A percentile compares a stretch with the other conserved stretches of the same genome.
These are phyloP conservation scores for Parotocinclus haroldoi DNA, from an alignment of 2,797 vertebrate genomes.

Conservation along the genomic window DNA sequence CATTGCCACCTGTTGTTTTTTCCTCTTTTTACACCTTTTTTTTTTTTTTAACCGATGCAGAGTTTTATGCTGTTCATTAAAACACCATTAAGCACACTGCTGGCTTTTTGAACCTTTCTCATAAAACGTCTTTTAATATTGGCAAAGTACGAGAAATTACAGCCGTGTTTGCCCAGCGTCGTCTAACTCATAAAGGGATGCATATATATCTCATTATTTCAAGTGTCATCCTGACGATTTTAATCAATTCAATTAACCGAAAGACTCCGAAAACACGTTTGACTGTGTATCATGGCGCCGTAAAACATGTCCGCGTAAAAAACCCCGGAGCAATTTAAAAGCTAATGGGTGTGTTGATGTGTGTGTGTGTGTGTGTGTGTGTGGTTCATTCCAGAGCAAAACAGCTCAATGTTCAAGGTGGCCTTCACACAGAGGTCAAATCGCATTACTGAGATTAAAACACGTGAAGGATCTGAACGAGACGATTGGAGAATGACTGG, in stretches of 20 bases:
- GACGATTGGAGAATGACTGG: constrained; percentile 9
- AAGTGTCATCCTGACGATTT: constrained; percentile 36
- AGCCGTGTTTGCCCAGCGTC: constrained; percentile 32
- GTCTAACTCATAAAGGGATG: constrained; percentile 46
- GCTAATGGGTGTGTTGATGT: constrained; percentile 22
- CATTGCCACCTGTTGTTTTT: constrained; percentile 57
- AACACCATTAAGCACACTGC: constrained; percentile 62
- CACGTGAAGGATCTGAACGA: constrained; percentile 20
- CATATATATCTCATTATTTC: constrained; percentile 46
- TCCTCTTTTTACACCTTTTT: constrained; percentile 54
- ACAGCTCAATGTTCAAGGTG: constrained; percentile 23
- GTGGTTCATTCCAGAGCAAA: constrained; percentile 1
- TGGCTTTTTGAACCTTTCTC: constrained; percentile 60
- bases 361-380: constrained; percentile 30
- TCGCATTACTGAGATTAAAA: constrained; percentile 38
- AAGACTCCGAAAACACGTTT: constrained; percentile 12
- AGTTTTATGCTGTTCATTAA: constrained; percentile 65
- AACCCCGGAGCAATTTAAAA: constrained; percentile 6
- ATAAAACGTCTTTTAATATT: constrained; percentile 63
- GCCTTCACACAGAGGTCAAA: constrained; percentile 32
- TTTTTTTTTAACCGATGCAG: constrained; percentile 51
- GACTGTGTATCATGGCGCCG: constrained; percentile 14
- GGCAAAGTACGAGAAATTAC: constrained; percentile 58
- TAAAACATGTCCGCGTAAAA: constrained; percentile 26
- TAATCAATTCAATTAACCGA: constrained; percentile 33